phyloP scores from a whole-genome alignment of 2,797 vertebrate genomes.

The Myotis daubentonii region DNA sequence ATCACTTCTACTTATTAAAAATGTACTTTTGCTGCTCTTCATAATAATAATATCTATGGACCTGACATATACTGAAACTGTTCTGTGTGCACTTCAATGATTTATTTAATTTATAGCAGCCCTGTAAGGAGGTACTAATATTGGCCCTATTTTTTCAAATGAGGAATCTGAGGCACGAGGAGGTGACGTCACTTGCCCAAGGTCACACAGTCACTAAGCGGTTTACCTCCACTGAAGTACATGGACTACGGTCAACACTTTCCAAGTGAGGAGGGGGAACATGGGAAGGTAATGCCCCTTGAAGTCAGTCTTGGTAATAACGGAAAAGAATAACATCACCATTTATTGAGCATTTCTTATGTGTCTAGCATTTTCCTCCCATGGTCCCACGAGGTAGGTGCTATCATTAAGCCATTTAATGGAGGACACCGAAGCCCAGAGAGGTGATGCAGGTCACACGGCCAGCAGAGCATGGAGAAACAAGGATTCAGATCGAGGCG shows the following conservation, averaged over 20 bases:
- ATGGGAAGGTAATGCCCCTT: fast-evolving
- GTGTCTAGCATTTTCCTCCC: neutral
- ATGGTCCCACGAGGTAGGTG: neutral
- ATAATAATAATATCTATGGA: neutral
- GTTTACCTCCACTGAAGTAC: neutral
- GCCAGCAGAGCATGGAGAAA: fast-evolving
- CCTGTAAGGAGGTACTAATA: neutral
- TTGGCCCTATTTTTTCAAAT: neutral
- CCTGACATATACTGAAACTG: neutral
- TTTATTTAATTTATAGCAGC: neutral
- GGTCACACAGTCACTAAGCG: neutral
- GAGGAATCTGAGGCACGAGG: neutral
- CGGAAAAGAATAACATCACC: fast-evolving
- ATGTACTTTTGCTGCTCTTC: neutral
- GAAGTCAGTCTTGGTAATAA: neutral
- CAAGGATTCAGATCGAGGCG: neutral
- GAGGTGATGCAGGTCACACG: neutral
- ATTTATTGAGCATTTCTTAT: neutral
- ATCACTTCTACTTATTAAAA: neutral
- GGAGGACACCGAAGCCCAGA: neutral
- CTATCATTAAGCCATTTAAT: neutral
- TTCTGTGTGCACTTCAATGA: neutral
- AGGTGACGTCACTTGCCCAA: neutral
- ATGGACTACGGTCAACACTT: neutral
- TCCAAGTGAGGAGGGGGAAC: neutral